phyloP scores from a whole-genome alignment of 2,888 invertebrate genomes.

The Neoitamus cyanurus region DNA sequence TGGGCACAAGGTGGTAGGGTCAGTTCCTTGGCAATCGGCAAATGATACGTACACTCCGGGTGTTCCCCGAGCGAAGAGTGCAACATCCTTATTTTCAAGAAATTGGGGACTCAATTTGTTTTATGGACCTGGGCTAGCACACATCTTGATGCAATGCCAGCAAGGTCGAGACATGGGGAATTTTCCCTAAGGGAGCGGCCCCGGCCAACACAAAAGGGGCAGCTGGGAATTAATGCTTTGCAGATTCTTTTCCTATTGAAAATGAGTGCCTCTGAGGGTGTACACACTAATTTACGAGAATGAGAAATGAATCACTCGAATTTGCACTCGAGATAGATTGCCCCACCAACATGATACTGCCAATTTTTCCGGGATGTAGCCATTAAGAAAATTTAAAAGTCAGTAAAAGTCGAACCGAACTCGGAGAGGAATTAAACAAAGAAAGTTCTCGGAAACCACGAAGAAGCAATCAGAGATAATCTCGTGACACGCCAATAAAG shows the following conservation, averaged over 20 bases:
- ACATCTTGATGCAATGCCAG: neutral
- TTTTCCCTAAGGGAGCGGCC: neutral
- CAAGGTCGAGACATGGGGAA: neutral
- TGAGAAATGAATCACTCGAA: neutral
- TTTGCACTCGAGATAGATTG: neutral
- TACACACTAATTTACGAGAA: no score
- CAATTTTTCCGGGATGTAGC: neutral
- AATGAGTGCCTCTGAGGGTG: no score
- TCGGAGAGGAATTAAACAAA: neutral
- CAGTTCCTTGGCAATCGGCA: constrained; percentile 8
- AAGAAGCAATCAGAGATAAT: constrained; percentile 30
- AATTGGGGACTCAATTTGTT: constrained; percentile 16
- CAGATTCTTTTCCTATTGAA: neutral
- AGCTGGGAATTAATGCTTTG: neutral
- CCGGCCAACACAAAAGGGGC: neutral
- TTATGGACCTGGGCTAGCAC: neutral
- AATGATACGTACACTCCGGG: neutral
- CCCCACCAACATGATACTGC: neutral
- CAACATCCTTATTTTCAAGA: neutral
- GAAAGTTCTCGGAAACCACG: neutral
- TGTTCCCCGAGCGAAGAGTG: neutral
- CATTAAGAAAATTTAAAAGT: constrained; percentile 3
- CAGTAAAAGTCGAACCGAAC: neutral
- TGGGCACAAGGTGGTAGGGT: neutral
- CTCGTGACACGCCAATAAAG: constrained; percentile 34